phyloP scores from a whole-genome alignment of 1,140 invertebrate species.

The Sipha flava region DNA sequence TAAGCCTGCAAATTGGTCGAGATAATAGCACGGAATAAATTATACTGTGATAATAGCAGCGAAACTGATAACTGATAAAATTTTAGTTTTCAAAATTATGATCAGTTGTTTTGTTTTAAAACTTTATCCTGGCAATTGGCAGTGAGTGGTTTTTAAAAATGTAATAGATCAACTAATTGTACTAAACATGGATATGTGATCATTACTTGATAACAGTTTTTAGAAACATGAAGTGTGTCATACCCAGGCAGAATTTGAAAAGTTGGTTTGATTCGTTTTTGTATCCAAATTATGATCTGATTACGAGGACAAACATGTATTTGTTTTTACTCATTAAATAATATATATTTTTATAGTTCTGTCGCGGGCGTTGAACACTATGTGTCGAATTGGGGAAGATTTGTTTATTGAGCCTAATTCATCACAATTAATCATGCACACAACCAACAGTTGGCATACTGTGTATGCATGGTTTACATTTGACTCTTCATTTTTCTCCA shows the following conservation, averaged over 20 bases:
- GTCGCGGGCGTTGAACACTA: constrained; percentile 9
- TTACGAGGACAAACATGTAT: too few species aligned
- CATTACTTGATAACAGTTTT: not conserved
- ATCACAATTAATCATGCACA: not conserved
- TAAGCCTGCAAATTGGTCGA: too few species aligned
- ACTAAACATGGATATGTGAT: too few species aligned
- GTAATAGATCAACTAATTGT: too few species aligned
- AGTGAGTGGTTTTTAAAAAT: too few species aligned
- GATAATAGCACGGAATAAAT: too few species aligned
- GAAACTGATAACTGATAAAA: too few species aligned
- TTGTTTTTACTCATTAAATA: too few species aligned
- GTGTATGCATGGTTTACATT: constrained; percentile 27
- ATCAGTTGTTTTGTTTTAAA: too few species aligned
- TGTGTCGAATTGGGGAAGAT: constrained; percentile 16
- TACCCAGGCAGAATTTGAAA: constrained; percentile 23
- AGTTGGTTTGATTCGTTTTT: not conserved
- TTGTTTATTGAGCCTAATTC: not conserved
- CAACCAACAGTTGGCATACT: constrained; percentile 19
- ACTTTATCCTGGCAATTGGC: too few species aligned
- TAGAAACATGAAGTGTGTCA: constrained; percentile 2
- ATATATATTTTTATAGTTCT: not conserved
- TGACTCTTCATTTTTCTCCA: constrained; percentile 12
- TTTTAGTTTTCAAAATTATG: too few species aligned
- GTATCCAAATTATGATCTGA: not conserved
- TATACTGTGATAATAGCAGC: too few species aligned